Conservation (phyloP, 2,888 invertebrate genomes). For the Leptinotarsa juncta region DNA sequence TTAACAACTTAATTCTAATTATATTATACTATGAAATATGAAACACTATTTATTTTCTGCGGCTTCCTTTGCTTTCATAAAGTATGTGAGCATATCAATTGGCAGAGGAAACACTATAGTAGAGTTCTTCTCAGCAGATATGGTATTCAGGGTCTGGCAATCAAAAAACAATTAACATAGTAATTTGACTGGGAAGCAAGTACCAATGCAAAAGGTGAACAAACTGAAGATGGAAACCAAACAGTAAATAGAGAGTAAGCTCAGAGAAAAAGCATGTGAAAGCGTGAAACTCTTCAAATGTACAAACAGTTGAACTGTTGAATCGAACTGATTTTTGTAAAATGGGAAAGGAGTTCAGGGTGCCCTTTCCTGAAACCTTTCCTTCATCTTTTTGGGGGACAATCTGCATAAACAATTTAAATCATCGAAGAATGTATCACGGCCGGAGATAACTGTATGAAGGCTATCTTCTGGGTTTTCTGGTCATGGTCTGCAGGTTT, state of each 20-base stretch:
- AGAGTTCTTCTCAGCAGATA: constrained; percentile 97
- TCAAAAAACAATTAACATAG: constrained; percentile 23
- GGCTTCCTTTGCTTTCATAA: constrained; percentile 72
- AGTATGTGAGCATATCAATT: constrained; percentile 83
- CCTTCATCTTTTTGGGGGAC: too few relatives aligned
- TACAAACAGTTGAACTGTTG: not conserved
- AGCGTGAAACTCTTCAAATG: not conserved
- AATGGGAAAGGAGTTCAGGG: too few relatives aligned
- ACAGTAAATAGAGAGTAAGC: not conserved
- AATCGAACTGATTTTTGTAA: too few relatives aligned
- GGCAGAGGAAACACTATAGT: constrained; percentile 95
- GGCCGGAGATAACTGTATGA: too few relatives aligned
- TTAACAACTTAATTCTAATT: not conserved
- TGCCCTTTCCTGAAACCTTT: too few relatives aligned
- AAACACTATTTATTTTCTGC: constrained; percentile 3
- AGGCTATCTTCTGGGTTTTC: too few relatives aligned
- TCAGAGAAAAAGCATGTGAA: constrained; percentile 3
- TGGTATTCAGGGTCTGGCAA: constrained; percentile 91
- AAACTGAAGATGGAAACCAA: not conserved
- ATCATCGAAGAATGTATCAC: too few relatives aligned
- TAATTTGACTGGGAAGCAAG: not conserved
- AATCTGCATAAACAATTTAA: too few relatives aligned
- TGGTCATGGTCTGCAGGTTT: too few relatives aligned
- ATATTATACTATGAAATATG: not conserved
- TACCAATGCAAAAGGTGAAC: constrained; percentile 4